phyloP scores from a whole-genome alignment of 1,140 invertebrate genomes.

The Sycophila sp. region DNA sequence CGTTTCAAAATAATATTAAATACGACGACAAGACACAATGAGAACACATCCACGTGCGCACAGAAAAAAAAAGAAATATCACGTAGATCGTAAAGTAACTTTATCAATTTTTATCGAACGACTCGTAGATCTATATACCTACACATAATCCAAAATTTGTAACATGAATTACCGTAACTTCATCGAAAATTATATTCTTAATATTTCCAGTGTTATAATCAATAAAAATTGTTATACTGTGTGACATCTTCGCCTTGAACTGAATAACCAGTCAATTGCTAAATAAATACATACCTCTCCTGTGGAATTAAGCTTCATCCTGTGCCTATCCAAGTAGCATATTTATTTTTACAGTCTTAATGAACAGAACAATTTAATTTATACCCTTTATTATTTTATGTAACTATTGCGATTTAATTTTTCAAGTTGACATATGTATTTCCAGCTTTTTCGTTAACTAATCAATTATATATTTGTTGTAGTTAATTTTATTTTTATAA shows the following conservation, averaged over 20 bases:
- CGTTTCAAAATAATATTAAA: constrained; percentile 18
- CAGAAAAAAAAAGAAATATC: constrained; percentile 26
- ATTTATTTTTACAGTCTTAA: no score
- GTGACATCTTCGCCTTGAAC: constrained; percentile 36
- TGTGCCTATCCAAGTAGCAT: no score
- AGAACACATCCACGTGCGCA: constrained; percentile 1
- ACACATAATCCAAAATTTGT: constrained; percentile 61
- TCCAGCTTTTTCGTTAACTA: no score
- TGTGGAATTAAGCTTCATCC: no score
- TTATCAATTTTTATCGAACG: constrained; percentile 55
- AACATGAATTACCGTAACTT: constrained; percentile 61
- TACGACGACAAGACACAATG: neutral
- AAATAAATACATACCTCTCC: no score
- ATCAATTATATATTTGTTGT: no score
- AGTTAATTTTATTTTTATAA: no score
- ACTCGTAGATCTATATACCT: constrained; percentile 52
- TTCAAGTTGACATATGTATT: no score
- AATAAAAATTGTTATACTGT: constrained; percentile 65
- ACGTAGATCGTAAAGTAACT: constrained; percentile 31
- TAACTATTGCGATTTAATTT: no score
- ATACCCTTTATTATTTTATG: no score
- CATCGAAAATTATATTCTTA: constrained; percentile 65
- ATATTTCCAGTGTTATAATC: constrained; percentile 65
- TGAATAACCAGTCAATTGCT: no score
- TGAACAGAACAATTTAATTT: no score